Evolutionary conservation across 2,797 vertebrate species (phyloP), one percentile per base, ranked within the genome.

Genomic region (Zenarchopterus dispar): DNA sequence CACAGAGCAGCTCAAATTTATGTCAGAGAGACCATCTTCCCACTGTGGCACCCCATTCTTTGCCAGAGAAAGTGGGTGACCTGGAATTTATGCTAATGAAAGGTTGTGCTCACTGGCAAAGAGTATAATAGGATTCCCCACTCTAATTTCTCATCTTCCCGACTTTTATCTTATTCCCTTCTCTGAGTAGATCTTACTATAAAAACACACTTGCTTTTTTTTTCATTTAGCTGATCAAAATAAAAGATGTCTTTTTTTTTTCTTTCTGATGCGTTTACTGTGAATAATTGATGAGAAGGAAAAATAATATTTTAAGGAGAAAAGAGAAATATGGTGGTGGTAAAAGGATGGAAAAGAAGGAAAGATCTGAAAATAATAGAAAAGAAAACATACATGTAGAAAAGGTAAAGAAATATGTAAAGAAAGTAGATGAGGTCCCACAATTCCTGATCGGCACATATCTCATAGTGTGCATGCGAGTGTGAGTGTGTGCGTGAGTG

Each of bases 61-160:
- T 75, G 85, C 87, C 88, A 90, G 76, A 82, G 86, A 91, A 92
- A 91, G 84, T 91, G 86, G 89, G 90, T 92, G 90, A 92, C 91
- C 91, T 90, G 86, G 56, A 93, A 91, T 89, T 84, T 86, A 91
- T 92, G 89, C 81, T 82, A 92, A 93, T 92, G 71, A 80, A 47
- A 71, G 70, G 79, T 83, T 85, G 70, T 86, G 84, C 81, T 80
- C 75, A 77, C 70, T 86, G 84, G 84, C 83, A 80, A 65, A 70
- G 64, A 79, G 69, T 56, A 78, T 70, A 79, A 81, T 64, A 89
- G 89, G 88, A 91, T 89, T 91, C 71, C 87, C 88, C 82, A 74
- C 67, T 78, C 75, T 77, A 51, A 70, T 78, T 74, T 73, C 16
- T 59, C 43, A 73, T 45, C 52, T 24, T 60, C 56, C 66, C 45